Evolutionary conservation across 1,140 invertebrate genomes (phyloP).

Genomic region (Anoplophora glabripennis): DNA sequence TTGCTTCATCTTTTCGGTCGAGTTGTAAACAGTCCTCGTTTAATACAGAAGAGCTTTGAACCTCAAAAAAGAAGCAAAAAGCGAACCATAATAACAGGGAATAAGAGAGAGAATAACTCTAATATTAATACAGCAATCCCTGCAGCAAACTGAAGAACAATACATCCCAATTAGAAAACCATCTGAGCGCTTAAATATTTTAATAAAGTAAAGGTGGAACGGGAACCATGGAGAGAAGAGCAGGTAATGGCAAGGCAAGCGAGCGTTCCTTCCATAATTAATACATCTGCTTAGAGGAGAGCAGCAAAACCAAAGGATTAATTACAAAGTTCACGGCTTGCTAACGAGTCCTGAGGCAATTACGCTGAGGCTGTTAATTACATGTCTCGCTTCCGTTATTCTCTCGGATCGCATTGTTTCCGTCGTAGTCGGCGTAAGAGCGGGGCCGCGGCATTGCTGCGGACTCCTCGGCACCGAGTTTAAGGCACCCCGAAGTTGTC

Average conservation of each 20-base stretch:
- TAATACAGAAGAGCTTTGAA: no score
- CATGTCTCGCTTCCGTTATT: slow-evolving; percentile 34
- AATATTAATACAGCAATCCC: neutral
- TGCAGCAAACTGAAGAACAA: slow-evolving; percentile 15
- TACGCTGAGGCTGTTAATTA: slow-evolving; percentile 39
- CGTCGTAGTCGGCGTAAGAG: slow-evolving; percentile 2
- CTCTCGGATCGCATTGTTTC: slow-evolving; percentile 16
- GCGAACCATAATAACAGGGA: neutral
- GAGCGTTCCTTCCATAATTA: slow-evolving; percentile 41
- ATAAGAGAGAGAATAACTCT: neutral
- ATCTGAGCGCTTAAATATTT: slow-evolving; percentile 27
- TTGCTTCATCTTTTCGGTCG: no score
- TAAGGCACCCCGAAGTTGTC: slow-evolving; percentile 27
- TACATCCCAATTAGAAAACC: slow-evolving; percentile 30
- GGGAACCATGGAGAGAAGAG: neutral
- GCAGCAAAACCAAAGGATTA: slow-evolving; percentile 49
- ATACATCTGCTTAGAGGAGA: slow-evolving; percentile 45
- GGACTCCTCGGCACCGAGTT: neutral
- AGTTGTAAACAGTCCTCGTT: no score
- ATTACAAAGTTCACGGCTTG: slow-evolving; percentile 52
- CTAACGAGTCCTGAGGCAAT: slow-evolving; percentile 45
- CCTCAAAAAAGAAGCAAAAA: neutral
- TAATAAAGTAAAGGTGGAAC: slow-evolving; percentile 18
- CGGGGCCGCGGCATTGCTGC: slow-evolving; percentile 1
- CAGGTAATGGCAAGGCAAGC: slow-evolving; percentile 14